Base-by-base conservation (phyloP, 2,888 invertebrate genomes). In the Lasiommata megera region DNA sequence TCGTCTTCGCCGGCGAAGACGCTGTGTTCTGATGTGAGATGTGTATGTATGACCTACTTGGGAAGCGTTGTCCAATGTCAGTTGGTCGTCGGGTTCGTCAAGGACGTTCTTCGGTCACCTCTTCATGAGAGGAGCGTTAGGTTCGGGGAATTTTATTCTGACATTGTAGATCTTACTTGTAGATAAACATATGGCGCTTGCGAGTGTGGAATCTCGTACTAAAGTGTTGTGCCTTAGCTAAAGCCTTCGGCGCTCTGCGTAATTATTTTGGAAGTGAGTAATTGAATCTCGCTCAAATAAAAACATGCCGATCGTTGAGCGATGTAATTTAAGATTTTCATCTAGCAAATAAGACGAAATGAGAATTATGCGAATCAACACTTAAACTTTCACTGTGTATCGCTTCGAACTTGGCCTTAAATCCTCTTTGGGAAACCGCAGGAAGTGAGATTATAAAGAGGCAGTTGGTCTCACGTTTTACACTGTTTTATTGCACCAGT, bases 311-410 rank as follows among this genome's bases (percentile, higher is more conserved):
- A 77, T 72, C 70, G 72, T 72, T 76, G 82, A 78, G 76, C 77
- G 73, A 74, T 76, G 83, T 80, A 84, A 88, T 88, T 87, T 86
- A 75, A 82, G 79, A 85, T 86, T 85, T 85, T 84, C 86, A 85
- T 86, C 82, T 80, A 73, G 67, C 65, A 76, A 76, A 77, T 87
- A 84, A 84, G 82, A 69, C 72, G 71, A 80, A 80, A 75, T 80
- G 77, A 80, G 77, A 85, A 82, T 80, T 78, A 76, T 79, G 77
- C 80, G 77, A 85, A 83, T 82, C 77, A 74, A 74, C 79, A 79
- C 69, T 74, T 82, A 80, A 80, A 88, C 89, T 89, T 89, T 89
- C 89, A 86, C 88, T 88, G 62, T 77, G 68, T 73, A 73, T 72
- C 73, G 69, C 67, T 65, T 74, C 70, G 68, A 69, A 65, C 73